phyloP scores from a whole-genome alignment of 2,888 invertebrate species.

The Halictus quadricinctus region DNA sequence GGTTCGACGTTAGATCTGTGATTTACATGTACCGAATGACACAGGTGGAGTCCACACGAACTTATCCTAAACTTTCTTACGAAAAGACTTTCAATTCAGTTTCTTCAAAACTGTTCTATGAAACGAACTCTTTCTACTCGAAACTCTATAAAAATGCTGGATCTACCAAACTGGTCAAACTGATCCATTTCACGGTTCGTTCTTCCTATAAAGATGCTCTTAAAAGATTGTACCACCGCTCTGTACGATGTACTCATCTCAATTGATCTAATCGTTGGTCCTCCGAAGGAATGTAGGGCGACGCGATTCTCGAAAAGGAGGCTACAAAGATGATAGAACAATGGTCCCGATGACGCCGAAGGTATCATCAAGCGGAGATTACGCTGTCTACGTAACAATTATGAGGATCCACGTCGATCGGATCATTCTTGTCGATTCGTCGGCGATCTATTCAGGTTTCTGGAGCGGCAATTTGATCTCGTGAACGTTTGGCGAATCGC shows the following conservation, averaged over 20 bases:
- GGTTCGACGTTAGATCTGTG: not conserved
- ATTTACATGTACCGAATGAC: not conserved
- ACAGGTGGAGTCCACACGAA: no score
- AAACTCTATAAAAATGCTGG: not conserved
- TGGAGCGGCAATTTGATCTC: conserved; percentile 30
- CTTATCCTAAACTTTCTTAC: no score
- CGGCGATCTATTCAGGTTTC: conserved; percentile 34
- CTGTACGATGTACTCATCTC: not conserved
- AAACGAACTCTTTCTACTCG: no score
- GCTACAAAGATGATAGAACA: not conserved
- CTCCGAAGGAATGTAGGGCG: conserved; percentile 14
- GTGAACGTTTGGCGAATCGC: conserved; percentile 13
- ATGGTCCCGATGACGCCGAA: not conserved
- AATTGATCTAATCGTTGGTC: not conserved
- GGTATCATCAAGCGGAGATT: conserved; percentile 7
- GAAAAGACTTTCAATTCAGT: no score
- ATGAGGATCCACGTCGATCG: not conserved
- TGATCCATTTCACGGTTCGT: not conserved
- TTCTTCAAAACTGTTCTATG: no score
- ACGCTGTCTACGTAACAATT: not conserved
- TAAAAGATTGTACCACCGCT: not conserved
- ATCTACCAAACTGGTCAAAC: not conserved
- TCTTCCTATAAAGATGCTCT: not conserved
- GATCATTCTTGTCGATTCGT: not conserved
- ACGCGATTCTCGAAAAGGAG: not conserved